phyloP scores from a whole-genome alignment of 1,140 invertebrate species.

The silkworm (Bombyx mori) region ASM3026992v2 NC_085118.1:5646001-5646500 shows the following conservation, averaged over 20 bases:
- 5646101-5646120: neutral
- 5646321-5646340: constrained; percentile 95
- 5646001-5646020: too few species aligned
- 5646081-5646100: too few species aligned
- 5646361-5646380: constrained; percentile 11
- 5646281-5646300: constrained; percentile 96
- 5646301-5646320: constrained; percentile 98
- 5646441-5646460: too few species aligned
- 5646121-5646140: neutral
- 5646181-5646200: constrained; percentile 87
- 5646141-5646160: constrained; percentile 74
- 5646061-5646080: too few species aligned
- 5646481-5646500: too few species aligned
- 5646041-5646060: too few species aligned
- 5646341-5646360: constrained; percentile 97
- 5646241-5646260: constrained; percentile 95
- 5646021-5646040: too few species aligned
- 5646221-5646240: constrained; percentile 95
- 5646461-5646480: too few species aligned
- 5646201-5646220: constrained; percentile 97
- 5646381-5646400: too few species aligned
- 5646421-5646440: too few species aligned
- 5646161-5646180: constrained; percentile 97
- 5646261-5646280: constrained; percentile 99
- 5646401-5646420: too few species aligned